phyloP scores from a whole-genome alignment of 2,113 vertebrate species.

The Brachyhypopomus occidentalis region DNA sequence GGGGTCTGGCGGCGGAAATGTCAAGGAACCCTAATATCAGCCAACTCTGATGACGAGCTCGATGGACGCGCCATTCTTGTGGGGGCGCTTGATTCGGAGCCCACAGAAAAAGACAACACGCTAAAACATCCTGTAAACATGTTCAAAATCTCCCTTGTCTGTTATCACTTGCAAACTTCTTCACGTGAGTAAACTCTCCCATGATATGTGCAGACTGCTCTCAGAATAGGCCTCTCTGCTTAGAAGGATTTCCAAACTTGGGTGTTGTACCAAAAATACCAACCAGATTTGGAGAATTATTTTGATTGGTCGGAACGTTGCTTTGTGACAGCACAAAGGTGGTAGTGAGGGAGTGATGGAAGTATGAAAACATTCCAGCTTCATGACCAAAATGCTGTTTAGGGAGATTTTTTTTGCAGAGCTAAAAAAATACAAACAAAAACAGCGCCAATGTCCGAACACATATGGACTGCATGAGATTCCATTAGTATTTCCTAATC shows the following conservation, averaged over 20 bases:
- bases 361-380: no score
- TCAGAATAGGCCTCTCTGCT: background rate
- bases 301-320: no score
- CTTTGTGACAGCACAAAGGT: no score
- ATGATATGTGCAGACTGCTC: background rate
- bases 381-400: no score
- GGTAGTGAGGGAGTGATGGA: no score
- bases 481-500: no score
- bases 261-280: background rate
- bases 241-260: background rate
- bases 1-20: background rate
- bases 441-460: no score
- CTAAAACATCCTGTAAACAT: background rate
- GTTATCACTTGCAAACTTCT: background rate
- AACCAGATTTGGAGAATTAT: slow-evolving; percentile 1
- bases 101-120: background rate
- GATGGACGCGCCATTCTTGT: background rate
- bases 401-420: no score
- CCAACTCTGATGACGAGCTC: background rate
- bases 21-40: background rate
- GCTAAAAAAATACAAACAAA: no score
- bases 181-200: background rate
- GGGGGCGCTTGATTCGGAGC: background rate
- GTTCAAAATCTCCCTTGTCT: background rate
- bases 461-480: no score